Base-by-base conservation (phyloP, 2,113 vertebrate species). In the Lipotes vexillifer region DNA sequence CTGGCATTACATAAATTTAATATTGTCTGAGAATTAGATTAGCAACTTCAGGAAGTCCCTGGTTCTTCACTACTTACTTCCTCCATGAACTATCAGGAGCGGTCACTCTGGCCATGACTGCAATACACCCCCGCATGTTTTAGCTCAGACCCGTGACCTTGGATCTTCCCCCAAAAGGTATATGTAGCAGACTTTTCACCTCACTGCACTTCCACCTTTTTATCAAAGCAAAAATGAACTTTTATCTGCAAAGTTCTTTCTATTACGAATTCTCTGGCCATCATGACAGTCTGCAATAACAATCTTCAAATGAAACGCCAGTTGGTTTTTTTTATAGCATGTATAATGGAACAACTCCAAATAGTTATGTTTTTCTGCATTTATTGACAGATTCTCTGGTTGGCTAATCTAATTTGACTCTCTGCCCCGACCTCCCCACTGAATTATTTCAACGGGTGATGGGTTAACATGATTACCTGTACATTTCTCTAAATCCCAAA, bases 241-340 rank as follows among this genome's bases (percentile, higher is more conserved):
- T 72, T 46, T 23, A 81, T 44, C 59, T 90, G 31, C 41, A 68
- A 69, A 57, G 27, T 78, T 86, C 49, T 75, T 41, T 69, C 75
- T 81, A 27, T 46, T 78, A 90, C n/a, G 57, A 90, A 65, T 71
- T 41, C 27, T 88, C 38, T 46, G 59, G 44, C 59, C 59, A 36
- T 89, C 44, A 87, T 46, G 91, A 91, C 27, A 77, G 25, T 68
- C 27, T 82, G n/a, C 2, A 57, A 59, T 88, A 81, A 77, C 31
- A 81, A 68, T 31, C 33, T 93, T 33, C 65, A 93, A 90, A 96
- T 87, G 86, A 97, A 93, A 88, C 63, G 31, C 29, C 71, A 80
- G 41, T 82, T 96, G 78, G 33, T 77, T 38, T 57, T 94, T 96
- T 90, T 88, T 66, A 66, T 20, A 92, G 65, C 6, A 23, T 23